phyloP scores from a whole-genome alignment of 1,140 invertebrate genomes.

The Armadillidium nasatum region DNA sequence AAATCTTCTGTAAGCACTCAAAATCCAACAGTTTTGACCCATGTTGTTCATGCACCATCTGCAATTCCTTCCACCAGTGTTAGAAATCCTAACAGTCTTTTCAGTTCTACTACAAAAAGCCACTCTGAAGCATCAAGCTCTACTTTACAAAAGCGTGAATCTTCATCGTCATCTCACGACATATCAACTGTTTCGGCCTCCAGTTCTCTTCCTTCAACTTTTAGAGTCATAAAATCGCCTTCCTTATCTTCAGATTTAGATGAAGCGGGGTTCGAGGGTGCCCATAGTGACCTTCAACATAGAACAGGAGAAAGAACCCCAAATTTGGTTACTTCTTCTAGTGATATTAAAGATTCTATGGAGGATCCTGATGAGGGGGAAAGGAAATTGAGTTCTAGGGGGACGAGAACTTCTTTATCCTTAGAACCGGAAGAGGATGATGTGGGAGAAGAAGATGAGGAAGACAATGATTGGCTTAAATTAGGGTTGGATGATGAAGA shows the following conservation, averaged over 20 bases:
- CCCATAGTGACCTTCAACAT: not conserved
- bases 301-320: not conserved
- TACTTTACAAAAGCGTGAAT: not conserved
- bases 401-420: not conserved
- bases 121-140: not conserved
- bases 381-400: not conserved
- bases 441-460: not conserved
- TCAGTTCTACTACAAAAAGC: not conserved
- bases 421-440: not conserved
- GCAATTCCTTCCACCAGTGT: not conserved
- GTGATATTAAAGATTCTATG: not conserved
- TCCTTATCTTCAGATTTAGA: not conserved
- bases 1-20: not conserved
- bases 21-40: not conserved
- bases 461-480: not conserved
- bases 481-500: constrained; percentile 3
- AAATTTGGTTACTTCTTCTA: constrained; percentile 1
- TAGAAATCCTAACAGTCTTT: not conserved
- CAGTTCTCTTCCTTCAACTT: not conserved
- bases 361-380: not conserved
- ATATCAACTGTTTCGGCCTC: not conserved
- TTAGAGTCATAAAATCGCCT: not conserved
- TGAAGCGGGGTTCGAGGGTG: not conserved
- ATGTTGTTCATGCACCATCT: not conserved
- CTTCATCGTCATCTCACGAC: not conserved